phyloP scores from a whole-genome alignment of 2,113 vertebrate species.

The Mustela nigripes region DNA sequence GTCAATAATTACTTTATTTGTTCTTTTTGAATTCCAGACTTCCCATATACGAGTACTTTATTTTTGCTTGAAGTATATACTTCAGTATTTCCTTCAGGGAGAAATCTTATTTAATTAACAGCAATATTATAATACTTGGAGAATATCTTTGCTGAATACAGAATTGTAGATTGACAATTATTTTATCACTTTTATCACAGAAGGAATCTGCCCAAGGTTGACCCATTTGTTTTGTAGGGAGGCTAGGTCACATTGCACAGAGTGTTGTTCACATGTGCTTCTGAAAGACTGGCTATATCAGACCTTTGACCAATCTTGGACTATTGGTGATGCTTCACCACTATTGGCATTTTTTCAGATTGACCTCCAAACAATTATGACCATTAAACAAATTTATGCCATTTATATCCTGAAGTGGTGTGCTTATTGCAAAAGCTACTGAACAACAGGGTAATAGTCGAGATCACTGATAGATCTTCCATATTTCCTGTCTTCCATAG shows the following conservation, averaged over 20 bases:
- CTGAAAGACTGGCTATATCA: not conserved
- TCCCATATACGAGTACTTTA: not conserved
- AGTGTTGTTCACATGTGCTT: not conserved
- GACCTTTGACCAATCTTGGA: not conserved
- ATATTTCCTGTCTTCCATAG: not conserved
- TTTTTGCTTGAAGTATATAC: not conserved
- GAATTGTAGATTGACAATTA: not conserved
- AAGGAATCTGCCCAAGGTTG: not conserved
- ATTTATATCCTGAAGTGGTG: not conserved
- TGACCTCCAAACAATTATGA: not conserved
- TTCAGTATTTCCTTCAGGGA: not conserved
- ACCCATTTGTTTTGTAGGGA: not conserved
- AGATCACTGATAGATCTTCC: not conserved
- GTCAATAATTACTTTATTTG: not conserved
- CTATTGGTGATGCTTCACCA: not conserved
- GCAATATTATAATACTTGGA: not conserved
- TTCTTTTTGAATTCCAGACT: not conserved
- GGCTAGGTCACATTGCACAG: not conserved
- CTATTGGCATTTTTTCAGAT: not conserved
- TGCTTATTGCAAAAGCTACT: not conserved
- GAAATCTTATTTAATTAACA: not conserved
- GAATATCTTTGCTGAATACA: not conserved
- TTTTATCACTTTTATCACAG: not conserved
- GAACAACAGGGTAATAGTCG: not conserved
- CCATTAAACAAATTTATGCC: not conserved